Evolutionary conservation across 2,888 invertebrate genomes (phyloP).

Genomic region (Exephanes ischioxanthus): DNA sequence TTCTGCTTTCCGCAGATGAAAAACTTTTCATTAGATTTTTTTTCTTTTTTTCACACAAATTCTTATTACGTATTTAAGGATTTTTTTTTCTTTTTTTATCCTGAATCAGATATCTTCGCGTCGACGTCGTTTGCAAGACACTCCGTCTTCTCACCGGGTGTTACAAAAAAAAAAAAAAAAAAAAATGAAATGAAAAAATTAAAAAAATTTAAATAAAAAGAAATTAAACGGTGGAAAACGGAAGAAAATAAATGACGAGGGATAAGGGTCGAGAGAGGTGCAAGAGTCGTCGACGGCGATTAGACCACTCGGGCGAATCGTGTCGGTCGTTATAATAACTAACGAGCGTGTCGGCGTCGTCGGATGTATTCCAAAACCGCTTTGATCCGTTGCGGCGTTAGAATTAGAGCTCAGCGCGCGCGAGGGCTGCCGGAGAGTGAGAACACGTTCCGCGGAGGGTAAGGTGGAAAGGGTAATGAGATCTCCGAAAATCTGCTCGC

Average conservation of each 20-base stretch:
- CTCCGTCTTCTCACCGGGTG: neutral
- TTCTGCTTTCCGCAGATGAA: neutral
- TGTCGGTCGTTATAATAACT: slow-evolving; percentile 69
- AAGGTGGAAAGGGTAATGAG: slow-evolving; percentile 61
- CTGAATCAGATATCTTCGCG: no score
- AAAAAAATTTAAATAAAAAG: neutral
- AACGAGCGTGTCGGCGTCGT: slow-evolving; percentile 74
- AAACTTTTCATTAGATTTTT: no score
- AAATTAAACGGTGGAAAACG: neutral
- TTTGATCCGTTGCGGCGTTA: slow-evolving; percentile 74
- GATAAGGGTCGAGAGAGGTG: slow-evolving; percentile 23
- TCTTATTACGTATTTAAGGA: neutral
- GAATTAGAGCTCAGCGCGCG: slow-evolving; percentile 70
- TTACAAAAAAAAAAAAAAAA: neutral
- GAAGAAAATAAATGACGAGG: slow-evolving; percentile 8
- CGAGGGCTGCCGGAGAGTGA: slow-evolving; percentile 11
- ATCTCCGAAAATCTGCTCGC: slow-evolving; percentile 63
- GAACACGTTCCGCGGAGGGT: slow-evolving; percentile 23
- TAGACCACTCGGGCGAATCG: slow-evolving; percentile 57
- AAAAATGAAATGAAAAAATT: neutral
- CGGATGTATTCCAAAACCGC: slow-evolving; percentile 49
- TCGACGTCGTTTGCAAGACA: no score
- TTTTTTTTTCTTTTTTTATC: neutral
- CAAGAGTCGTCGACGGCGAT: slow-evolving; percentile 39
- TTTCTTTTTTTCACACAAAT: no score